Evolutionary conservation across 2,797 vertebrate genomes (phyloP).

Genomic region (Brachymystax lenok): DNA sequence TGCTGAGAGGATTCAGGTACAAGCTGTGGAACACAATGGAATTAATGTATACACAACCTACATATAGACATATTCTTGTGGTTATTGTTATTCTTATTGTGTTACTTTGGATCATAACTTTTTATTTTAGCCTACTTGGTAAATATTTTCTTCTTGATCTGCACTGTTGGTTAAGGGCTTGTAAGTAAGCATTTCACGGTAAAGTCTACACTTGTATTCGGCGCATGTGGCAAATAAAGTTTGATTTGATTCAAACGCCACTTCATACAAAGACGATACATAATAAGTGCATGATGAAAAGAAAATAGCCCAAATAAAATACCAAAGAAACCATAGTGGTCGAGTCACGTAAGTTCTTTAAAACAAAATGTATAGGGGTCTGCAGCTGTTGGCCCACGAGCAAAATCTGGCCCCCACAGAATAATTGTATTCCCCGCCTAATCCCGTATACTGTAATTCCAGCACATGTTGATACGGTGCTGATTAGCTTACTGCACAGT

Average conservation of each 20-base stretch:
- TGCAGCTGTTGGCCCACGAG: not conserved
- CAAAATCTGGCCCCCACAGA: not conserved
- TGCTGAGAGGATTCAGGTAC: slow-evolving; percentile 91
- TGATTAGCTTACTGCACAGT: slow-evolving; percentile 87
- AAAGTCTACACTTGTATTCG: too few relatives aligned
- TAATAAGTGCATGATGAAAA: too few relatives aligned
- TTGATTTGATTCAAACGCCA: not conserved
- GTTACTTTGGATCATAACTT: too few relatives aligned
- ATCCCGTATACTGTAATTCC: not conserved
- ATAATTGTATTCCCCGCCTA: too few relatives aligned
- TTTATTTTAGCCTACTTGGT: too few relatives aligned
- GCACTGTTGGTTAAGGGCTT: too few relatives aligned
- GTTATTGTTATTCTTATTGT: not conserved
- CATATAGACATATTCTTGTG: not conserved
- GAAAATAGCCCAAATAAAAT: too few relatives aligned
- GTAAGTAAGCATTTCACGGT: too few relatives aligned
- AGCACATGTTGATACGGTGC: not conserved
- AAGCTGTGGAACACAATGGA: slow-evolving; percentile 69
- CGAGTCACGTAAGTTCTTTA: not conserved
- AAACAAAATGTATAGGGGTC: not conserved
- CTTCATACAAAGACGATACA: too few relatives aligned
- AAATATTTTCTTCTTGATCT: too few relatives aligned
- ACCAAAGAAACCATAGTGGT: not conserved
- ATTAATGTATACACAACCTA: not conserved
- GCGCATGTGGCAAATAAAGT: too few relatives aligned